These are phyloP conservation scores for Teleiodes luculella DNA, from an alignment of 2,888 invertebrate species.

Conservation along the genomic window DNA sequence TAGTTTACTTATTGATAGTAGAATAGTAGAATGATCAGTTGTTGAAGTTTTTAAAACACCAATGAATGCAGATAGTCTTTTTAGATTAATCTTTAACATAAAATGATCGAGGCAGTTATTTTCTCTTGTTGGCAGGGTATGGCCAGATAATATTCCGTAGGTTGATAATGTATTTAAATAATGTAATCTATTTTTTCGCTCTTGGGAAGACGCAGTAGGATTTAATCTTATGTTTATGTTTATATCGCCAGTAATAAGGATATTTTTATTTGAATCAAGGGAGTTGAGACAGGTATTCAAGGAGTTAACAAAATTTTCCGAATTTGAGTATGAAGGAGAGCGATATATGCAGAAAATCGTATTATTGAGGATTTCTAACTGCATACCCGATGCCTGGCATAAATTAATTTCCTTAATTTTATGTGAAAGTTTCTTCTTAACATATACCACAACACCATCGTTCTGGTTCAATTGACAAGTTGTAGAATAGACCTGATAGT, in stretches of 20 bases:
- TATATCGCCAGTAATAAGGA: not conserved
- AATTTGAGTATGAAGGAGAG: conserved; percentile 1
- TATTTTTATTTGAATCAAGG: not conserved
- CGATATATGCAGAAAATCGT: conserved; percentile 4
- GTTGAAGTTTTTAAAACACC: not conserved
- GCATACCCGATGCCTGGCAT: not conserved
- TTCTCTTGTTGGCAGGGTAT: not conserved
- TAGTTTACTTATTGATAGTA: not conserved
- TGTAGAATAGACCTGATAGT: conserved; percentile 8
- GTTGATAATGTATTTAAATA: not conserved
- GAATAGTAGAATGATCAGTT: not conserved
- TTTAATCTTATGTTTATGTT: not conserved
- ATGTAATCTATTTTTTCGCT: not conserved
- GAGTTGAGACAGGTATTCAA: not conserved
- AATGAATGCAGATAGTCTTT: not conserved
- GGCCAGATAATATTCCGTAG: not conserved
- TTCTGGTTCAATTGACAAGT: conserved; percentile 15
- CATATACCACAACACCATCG: conserved; percentile 18
- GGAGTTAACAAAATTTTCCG: not conserved
- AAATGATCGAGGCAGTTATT: not conserved
- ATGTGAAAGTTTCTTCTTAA: conserved; percentile 9
- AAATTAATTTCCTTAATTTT: conserved; percentile 7
- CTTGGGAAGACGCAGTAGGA: not conserved
- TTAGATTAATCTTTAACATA: not conserved
- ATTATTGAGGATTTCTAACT: conserved; percentile 2